Base-by-base conservation (phyloP, 92 coral and sea anemone species). In the Chrysogorgia sp. region DNA sequence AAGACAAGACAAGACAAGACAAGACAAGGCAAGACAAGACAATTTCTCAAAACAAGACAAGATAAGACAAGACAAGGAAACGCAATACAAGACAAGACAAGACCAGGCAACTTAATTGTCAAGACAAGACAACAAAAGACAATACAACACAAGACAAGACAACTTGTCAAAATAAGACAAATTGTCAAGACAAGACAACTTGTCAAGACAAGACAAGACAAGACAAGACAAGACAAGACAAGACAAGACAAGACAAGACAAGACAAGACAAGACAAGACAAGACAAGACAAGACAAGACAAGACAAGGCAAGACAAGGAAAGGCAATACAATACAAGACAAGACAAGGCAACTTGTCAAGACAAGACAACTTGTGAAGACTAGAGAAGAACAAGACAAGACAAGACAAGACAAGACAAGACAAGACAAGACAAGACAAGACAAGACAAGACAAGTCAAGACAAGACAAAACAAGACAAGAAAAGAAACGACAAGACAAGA, bases 251-350 rank as follows among this genome's bases (percentile, higher is more conserved):
- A 20, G 66, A 60, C 34, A 60, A 20, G 66, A 60, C 28, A 67
- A 13, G 75, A 37, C 75, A 33, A 20, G 75, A n/a, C n/a, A n/a
- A n/a, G n/a, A 67, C 56, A 67, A 7, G 75, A 67, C 75, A 67
- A 20, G 75, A 40, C 75, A 67, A 20, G 75, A 40, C 75, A 67
- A 20, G 75, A 45, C 55, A 69, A 23, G 58, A 24, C 76, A 60
- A 21, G 66, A 26, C 66, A 60, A 21, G 66, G 17, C 66, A 60
- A 21, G n/a, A n/a, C n/a, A n/a, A n/a, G n/a, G n/a, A n/a, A n/a
- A n/a, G n/a, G n/a, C n/a, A n/a, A n/a, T n/a, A n/a, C n/a, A n/a
- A n/a, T n/a, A n/a, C n/a, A n/a, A n/a, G n/a, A n/a, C n/a, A n/a
- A n/a, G n/a, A n/a, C n/a, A n/a, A n/a, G n/a, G n/a, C n/a, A n/a